These are phyloP conservation scores for Pangasius mekongensis DNA, from an alignment of 2,797 vertebrate species.

Conservation along the genomic window DNA sequence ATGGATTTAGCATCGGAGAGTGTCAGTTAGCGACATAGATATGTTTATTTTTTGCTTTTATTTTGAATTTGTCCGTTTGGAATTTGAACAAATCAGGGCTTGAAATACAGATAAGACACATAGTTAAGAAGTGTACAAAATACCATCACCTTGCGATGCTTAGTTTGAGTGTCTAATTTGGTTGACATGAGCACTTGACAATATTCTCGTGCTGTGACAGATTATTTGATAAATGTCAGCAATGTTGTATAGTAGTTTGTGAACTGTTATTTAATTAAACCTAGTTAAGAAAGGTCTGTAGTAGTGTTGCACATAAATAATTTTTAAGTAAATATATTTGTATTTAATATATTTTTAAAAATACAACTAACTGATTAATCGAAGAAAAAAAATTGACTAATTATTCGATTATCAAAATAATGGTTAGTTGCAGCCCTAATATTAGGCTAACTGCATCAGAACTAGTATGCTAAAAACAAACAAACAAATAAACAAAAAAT, in stretches of 20 bases:
- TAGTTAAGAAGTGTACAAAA: background rate
- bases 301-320: background rate
- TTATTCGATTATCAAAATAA: background rate
- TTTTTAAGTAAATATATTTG: background rate
- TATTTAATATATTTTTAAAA: background rate
- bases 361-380: background rate
- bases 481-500: background rate
- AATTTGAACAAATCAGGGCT: background rate
- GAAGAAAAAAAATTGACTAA: background rate
- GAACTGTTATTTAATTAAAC: background rate
- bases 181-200: background rate
- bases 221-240: background rate
- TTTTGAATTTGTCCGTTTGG: background rate
- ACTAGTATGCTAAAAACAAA: background rate
- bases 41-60: background rate
- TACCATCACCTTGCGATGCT: background rate
- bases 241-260: background rate
- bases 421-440: background rate
- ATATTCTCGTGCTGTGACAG: background rate
- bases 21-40: background rate
- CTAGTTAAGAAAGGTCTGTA: background rate
- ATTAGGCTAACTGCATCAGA: background rate
- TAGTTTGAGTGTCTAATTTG: background rate
- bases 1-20: background rate
- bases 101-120: background rate